phyloP scores from a whole-genome alignment of 2,113 vertebrate species.

The Cottus gobio region DNA sequence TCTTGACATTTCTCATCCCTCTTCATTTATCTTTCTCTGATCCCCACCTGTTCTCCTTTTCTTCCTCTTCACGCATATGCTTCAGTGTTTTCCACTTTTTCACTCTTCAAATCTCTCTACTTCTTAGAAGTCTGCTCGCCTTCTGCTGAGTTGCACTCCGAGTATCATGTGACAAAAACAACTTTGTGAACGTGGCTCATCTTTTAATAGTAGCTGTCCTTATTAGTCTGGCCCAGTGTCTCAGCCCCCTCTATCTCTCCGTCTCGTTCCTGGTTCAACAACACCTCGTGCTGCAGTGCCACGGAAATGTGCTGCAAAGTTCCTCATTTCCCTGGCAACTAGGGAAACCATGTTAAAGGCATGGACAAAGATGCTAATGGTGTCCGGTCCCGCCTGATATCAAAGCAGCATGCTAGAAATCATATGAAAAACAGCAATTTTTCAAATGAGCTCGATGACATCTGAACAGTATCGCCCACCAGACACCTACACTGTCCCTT shows the following conservation, averaged over 20 bases:
- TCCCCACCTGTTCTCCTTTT: constrained; percentile 47
- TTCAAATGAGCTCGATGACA: constrained; percentile 6
- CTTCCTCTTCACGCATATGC: constrained; percentile 3
- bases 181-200: constrained; percentile 57
- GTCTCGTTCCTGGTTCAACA: constrained; percentile 55
- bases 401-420: constrained; percentile 8
- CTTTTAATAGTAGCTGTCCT: constrained; percentile 74
- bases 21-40: constrained; percentile 52
- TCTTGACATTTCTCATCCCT: constrained; percentile 49
- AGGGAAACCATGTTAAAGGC: constrained; percentile 50
- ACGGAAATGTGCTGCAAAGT: constrained; percentile 71
- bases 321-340: constrained; percentile 61
- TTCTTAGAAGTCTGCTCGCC: constrained; percentile 42
- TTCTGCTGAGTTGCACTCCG: constrained; percentile 40
- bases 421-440: background rate
- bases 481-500: background rate
- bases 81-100: constrained; percentile 8
- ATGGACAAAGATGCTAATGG: constrained; percentile 60
- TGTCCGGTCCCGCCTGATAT: constrained; percentile 42
- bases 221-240: constrained; percentile 54
- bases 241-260: constrained; percentile 27
- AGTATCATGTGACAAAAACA: constrained; percentile 70
- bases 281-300: constrained; percentile 71
- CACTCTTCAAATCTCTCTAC: constrained; percentile 11
- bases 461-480: background rate